Evolutionary conservation across 2,797 vertebrate species (phyloP).

Genomic region (Muscicapa comitata): DNA sequence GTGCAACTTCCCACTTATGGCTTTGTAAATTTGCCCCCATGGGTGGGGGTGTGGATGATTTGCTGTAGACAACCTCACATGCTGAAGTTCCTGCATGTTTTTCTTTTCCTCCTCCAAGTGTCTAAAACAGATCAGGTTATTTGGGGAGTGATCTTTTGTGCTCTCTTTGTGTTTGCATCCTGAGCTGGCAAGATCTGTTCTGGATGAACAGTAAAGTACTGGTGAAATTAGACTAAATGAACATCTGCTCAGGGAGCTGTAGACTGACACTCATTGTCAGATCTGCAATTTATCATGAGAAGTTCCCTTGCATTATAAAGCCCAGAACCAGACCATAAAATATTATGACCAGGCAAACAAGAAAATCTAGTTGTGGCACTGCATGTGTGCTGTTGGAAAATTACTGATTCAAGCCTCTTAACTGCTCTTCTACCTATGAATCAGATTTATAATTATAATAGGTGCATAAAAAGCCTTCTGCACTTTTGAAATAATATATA

Average conservation of each 20-base stretch:
- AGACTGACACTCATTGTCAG: constrained; percentile 49
- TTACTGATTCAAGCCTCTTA: constrained; percentile 62
- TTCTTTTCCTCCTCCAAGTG: background rate
- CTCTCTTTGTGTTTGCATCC: constrained; percentile 59
- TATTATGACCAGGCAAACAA: background rate
- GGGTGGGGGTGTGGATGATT: constrained; percentile 57
- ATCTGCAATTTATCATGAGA: constrained; percentile 57
- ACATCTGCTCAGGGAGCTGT: constrained; percentile 68
- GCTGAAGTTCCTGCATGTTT: background rate
- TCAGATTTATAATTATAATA: constrained; percentile 65
- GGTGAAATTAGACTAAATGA: constrained; percentile 67
- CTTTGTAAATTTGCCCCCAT: constrained; percentile 63
- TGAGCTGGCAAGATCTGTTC: constrained; percentile 62
- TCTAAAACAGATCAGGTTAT: constrained; percentile 60
- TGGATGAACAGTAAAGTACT: constrained; percentile 65
- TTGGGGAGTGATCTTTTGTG: constrained; percentile 52
- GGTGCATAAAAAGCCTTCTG: constrained; percentile 70
- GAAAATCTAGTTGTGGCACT: background rate
- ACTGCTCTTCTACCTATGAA: constrained; percentile 35
- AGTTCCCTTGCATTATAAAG: background rate
- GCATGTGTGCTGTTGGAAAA: constrained; percentile 49
- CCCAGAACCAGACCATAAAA: constrained; percentile 20
- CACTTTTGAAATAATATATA: constrained; percentile 65
- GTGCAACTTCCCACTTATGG: constrained; percentile 29
- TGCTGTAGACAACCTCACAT: constrained; percentile 27